These are phyloP conservation scores for Hydrotaea diabolus DNA, from an alignment of 2,888 invertebrate species.

Conservation along the genomic window DNA sequence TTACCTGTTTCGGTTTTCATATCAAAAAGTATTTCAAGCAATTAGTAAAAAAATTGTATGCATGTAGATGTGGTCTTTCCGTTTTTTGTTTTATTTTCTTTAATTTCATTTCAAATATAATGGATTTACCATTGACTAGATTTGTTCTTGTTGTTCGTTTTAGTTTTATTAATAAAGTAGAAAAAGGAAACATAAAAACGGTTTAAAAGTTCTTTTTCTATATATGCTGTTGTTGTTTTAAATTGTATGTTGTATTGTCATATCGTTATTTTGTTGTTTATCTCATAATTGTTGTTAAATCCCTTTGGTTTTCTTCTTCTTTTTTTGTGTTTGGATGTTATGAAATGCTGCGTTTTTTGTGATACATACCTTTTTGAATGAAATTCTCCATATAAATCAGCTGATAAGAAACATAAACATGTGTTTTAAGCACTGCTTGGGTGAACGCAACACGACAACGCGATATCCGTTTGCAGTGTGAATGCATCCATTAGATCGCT, in stretches of 20 bases:
- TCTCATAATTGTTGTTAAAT: constrained; percentile 32
- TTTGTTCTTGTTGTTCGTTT: background rate
- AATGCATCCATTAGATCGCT: no score
- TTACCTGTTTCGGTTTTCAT: constrained; percentile 52
- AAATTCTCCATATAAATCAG: no score
- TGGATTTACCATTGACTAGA: background rate
- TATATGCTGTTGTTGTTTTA: constrained; percentile 26
- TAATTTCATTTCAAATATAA: background rate
- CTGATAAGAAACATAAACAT: no score
- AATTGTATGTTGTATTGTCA: constrained; percentile 39
- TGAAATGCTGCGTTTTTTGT: background rate
- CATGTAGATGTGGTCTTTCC: background rate
- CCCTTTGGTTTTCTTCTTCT: constrained; percentile 1
- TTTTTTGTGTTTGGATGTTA: constrained; percentile 33
- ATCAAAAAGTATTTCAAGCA: constrained; percentile 61
- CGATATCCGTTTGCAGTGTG: no score
- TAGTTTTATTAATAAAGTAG: constrained; percentile 18
- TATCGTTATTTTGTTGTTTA: constrained; percentile 34
- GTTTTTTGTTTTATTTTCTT: background rate
- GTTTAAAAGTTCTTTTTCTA: constrained; percentile 14
- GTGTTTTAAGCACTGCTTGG: no score
- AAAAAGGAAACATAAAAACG: constrained; percentile 23
- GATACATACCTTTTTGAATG: background rate
- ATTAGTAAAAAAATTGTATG: constrained; percentile 52
- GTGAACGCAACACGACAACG: no score